Evolutionary conservation across 2,888 invertebrate species (phyloP).

Genomic region (Geotrupes spiniger): DNA sequence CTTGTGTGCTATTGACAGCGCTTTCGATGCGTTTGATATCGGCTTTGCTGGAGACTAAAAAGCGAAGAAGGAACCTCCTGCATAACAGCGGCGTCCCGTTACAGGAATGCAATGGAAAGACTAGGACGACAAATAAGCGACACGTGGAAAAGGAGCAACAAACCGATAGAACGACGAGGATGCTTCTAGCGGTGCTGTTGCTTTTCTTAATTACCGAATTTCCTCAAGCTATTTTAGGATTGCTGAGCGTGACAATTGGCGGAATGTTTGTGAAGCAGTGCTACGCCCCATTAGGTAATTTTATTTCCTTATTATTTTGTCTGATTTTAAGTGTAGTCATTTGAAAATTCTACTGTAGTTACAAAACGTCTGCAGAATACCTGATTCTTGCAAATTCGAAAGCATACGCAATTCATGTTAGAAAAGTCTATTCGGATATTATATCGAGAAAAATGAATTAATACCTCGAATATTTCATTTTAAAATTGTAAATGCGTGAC

Average conservation of each 20-base stretch:
- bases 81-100: constrained; percentile 48
- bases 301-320: no score
- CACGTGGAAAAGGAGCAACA: constrained; percentile 55
- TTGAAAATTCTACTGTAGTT: no score
- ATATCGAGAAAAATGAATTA: no score
- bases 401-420: no score
- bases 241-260: constrained; percentile 75
- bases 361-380: no score
- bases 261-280: constrained; percentile 74
- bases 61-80: constrained; percentile 68
- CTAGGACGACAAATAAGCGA: constrained; percentile 38
- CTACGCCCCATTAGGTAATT: constrained; percentile 76
- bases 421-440: no score
- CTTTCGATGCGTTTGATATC: constrained; percentile 74
- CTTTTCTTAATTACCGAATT: constrained; percentile 87
- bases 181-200: constrained; percentile 82
- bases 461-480: no score
- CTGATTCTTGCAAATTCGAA: no score
- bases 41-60: constrained; percentile 76
- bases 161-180: constrained; percentile 83
- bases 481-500: no score
- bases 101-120: constrained; percentile 34
- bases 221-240: constrained; percentile 80
- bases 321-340: no score
- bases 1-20: constrained; percentile 82